These are phyloP conservation scores for Aix galericulata DNA, from an alignment of 2,113 vertebrate species.

Conservation along the genomic window DNA sequence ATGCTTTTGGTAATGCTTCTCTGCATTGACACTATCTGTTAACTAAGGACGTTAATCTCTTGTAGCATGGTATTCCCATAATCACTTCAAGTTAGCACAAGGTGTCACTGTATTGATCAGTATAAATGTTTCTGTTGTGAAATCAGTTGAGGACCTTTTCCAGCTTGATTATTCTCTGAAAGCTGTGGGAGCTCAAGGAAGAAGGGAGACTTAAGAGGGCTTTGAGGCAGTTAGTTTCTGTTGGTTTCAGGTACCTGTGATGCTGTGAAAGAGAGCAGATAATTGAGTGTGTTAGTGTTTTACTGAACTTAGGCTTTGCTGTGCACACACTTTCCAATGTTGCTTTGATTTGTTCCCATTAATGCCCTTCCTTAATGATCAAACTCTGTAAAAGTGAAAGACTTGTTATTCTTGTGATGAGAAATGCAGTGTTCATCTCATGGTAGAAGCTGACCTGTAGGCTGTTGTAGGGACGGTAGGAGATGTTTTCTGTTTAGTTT, in stretches of 20 bases:
- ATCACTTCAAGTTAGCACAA: background rate
- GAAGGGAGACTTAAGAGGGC: background rate
- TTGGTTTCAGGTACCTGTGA: background rate
- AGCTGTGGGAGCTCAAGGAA: background rate
- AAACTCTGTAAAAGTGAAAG: background rate
- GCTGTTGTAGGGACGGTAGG: background rate
- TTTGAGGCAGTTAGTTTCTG: background rate
- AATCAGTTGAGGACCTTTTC: background rate
- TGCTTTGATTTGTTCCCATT: rapidly evolving
- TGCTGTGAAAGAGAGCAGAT: background rate
- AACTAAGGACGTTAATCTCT: rapidly evolving
- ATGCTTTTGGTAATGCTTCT: too few relatives aligned
- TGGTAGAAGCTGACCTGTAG: background rate
- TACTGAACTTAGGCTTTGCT: background rate
- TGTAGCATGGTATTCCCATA: too few relatives aligned
- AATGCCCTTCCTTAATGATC: background rate
- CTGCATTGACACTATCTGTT: background rate
- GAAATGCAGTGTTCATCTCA: background rate
- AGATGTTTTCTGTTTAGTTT: background rate
- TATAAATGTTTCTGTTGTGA: background rate
- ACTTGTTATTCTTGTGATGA: background rate
- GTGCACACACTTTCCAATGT: rapidly evolving
- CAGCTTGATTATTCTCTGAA: background rate
- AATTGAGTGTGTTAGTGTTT: background rate
- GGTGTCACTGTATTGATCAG: background rate